phyloP scores from a whole-genome alignment of 2,113 vertebrate species.

The Himantopus leucocephalus region DNA sequence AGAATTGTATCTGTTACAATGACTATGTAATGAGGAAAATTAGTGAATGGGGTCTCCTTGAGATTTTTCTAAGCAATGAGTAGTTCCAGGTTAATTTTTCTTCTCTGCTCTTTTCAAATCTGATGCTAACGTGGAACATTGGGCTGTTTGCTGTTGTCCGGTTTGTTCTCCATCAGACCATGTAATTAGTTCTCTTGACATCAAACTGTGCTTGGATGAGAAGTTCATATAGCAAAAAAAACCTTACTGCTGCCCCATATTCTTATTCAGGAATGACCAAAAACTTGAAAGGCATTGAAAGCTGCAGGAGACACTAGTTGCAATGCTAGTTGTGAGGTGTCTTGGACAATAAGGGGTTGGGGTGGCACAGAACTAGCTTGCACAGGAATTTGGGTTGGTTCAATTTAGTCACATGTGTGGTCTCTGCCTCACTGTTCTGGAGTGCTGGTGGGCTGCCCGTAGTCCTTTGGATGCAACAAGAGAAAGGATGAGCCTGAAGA shows the following conservation, averaged over 20 bases:
- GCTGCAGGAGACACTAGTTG: not conserved
- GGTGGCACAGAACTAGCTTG: not conserved
- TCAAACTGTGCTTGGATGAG: not conserved
- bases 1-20: not conserved
- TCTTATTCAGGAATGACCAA: not conserved
- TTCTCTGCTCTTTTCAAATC: not conserved
- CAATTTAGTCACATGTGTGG: rapidly evolving
- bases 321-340: not conserved
- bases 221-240: not conserved
- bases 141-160: not conserved
- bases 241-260: not conserved
- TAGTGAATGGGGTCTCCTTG: not conserved
- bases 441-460: not conserved
- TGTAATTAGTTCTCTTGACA: not conserved
- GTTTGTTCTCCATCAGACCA: not conserved
- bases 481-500: not conserved
- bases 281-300: not conserved
- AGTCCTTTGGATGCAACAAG: not conserved
- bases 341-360: not conserved
- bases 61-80: not conserved
- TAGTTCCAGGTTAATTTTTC: not conserved
- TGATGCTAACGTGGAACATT: not conserved
- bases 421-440: rapidly evolving
- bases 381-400: not conserved
- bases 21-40: not conserved